A percentile compares a stretch with the other conserved stretches of the same genome.
phyloP scores from a whole-genome alignment of 2,888 invertebrate genomes.

The Abrostola tripartita region DNA sequence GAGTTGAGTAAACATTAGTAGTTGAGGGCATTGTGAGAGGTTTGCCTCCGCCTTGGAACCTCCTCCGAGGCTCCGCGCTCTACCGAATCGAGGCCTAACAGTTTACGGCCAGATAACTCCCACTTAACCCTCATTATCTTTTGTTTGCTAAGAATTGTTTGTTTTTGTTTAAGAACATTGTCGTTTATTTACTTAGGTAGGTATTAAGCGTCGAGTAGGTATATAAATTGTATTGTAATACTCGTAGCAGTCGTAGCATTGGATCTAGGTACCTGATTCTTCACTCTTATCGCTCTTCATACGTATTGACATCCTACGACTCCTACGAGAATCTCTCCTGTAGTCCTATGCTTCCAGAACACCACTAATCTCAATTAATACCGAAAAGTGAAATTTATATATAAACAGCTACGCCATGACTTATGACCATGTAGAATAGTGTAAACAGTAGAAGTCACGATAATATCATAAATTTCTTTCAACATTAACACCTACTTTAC shows the following conservation, averaged over 20 bases:
- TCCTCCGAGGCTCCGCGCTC: constrained; percentile 49
- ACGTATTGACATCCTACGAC: too few species aligned
- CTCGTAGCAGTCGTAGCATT: background rate
- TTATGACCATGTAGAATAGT: constrained; percentile 68
- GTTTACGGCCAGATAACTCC: constrained; percentile 81
- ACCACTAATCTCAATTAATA: too few species aligned
- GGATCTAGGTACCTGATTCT: too few species aligned
- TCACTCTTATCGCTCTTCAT: too few species aligned
- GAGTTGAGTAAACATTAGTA: constrained; percentile 88
- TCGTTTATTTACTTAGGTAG: background rate
- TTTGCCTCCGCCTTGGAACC: constrained; percentile 55
- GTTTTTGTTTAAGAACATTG: constrained; percentile 59
- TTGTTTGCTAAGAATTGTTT: constrained; percentile 79
- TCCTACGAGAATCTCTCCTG: too few species aligned
- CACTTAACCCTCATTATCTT: constrained; percentile 81
- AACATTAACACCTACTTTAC: constrained; percentile 88
- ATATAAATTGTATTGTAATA: constrained; percentile 1
- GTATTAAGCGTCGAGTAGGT: background rate
- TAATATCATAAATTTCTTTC: constrained; percentile 83
- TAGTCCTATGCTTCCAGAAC: too few species aligned
- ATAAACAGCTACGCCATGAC: constrained; percentile 14
- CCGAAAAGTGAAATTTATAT: too few species aligned
- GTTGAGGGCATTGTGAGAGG: constrained; percentile 79
- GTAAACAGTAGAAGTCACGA: constrained; percentile 83
- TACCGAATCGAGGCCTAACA: constrained; percentile 70